A percentile compares a stretch with the other conserved stretches of the same genome.
Conservation (phyloP, 2,113 vertebrate species). For the Sturnira hondurensis region DNA sequence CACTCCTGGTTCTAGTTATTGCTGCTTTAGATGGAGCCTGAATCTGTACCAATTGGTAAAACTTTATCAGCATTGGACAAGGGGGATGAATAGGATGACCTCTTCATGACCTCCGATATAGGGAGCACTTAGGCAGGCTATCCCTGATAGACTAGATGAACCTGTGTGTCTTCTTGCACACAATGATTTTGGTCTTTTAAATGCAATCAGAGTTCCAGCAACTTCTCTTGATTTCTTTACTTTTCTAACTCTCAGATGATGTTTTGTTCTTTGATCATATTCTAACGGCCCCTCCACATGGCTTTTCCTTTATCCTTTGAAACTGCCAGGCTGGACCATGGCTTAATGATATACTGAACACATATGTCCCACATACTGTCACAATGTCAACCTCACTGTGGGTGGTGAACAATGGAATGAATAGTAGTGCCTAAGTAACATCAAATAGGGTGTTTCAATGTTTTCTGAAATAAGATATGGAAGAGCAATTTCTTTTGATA, state of each 20-base stretch:
- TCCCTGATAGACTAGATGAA: slow-evolving; percentile 86
- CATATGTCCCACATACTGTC: slow-evolving; percentile 78
- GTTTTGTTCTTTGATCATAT: slow-evolving; percentile 84
- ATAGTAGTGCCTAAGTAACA: slow-evolving; percentile 87
- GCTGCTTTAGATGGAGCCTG: not conserved
- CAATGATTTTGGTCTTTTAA: slow-evolving; percentile 88
- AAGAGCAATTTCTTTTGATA: slow-evolving; percentile 74
- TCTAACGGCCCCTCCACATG: slow-evolving; percentile 77
- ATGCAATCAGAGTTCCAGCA: slow-evolving; percentile 74
- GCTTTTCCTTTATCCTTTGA: slow-evolving; percentile 87
- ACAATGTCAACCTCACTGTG: slow-evolving; percentile 77
- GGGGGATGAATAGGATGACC: slow-evolving; percentile 91
- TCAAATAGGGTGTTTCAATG: slow-evolving; percentile 86
- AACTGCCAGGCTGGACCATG: slow-evolving; percentile 87
- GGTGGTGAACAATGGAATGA: slow-evolving; percentile 82
- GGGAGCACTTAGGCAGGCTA: slow-evolving; percentile 81
- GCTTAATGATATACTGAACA: slow-evolving; percentile 88
- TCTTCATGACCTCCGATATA: slow-evolving; percentile 88
- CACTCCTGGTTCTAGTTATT: not conserved
- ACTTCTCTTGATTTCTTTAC: slow-evolving; percentile 85
- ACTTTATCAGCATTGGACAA: slow-evolving; percentile 75
- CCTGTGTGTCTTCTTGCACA: slow-evolving; percentile 82
- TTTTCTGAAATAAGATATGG: slow-evolving; percentile 82
- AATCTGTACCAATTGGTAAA: not conserved
- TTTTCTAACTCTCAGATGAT: slow-evolving; percentile 83